Percentiles rank a stretch among this genome's conserved stretches.
These are phyloP conservation scores for Reticulitermes speratus DNA, from an alignment of 1,140 invertebrate species.

Conservation along the genomic window DNA sequence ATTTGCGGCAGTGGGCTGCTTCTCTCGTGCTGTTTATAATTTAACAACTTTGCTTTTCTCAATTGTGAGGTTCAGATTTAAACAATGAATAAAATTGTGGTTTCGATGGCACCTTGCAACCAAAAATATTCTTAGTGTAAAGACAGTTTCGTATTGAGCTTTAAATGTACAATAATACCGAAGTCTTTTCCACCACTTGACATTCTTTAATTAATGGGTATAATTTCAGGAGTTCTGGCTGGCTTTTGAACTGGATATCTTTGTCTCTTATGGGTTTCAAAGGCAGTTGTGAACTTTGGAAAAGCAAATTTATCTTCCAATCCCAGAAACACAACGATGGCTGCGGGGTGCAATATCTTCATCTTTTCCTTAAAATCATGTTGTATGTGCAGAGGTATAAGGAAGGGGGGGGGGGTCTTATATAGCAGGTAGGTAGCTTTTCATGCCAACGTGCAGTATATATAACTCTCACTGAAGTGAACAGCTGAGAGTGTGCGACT, in stretches of 20 bases:
- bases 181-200: background rate
- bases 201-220: background rate
- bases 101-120: background rate
- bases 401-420: background rate
- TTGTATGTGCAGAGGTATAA: background rate
- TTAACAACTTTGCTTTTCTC: too few species aligned
- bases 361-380: background rate
- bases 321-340: conserved; percentile 5
- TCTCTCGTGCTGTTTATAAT: too few species aligned
- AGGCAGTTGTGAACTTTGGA: background rate
- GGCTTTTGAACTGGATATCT: background rate
- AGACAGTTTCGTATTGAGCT: background rate
- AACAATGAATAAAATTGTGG: background rate
- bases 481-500: background rate
- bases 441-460: background rate
- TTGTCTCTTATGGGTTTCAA: background rate
- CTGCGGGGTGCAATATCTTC: background rate
- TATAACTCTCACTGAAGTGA: background rate
- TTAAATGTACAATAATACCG: background rate
- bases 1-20: too few species aligned
- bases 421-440: background rate
- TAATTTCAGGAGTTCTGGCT: background rate
- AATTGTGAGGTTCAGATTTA: too few species aligned
- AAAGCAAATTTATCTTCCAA: background rate
- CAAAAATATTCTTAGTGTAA: background rate